A percentile compares a stretch with the other conserved stretches of the same genome.
phyloP scores from a whole-genome alignment of 2,888 invertebrate genomes.

The Lithophane leautieri region DNA sequence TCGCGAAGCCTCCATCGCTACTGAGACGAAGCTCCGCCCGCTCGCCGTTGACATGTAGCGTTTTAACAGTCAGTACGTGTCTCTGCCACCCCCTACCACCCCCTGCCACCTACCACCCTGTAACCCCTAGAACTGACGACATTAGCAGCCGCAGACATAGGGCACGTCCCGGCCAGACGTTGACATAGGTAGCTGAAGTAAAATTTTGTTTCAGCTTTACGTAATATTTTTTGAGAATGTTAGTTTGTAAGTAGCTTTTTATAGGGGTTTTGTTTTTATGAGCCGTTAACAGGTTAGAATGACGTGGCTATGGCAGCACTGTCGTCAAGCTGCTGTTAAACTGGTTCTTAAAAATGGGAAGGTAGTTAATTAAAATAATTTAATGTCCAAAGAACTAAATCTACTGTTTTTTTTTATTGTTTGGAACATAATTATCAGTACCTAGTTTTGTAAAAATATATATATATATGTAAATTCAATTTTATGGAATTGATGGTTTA shows the following conservation, averaged over 20 bases:
- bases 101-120: slow-evolving; percentile 60
- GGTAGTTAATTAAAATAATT: slow-evolving; percentile 22
- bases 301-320: slow-evolving; percentile 22
- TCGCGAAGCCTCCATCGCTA: slow-evolving; percentile 83
- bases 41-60: slow-evolving; percentile 88
- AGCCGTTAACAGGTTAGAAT: slow-evolving; percentile 29
- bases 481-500: not conserved
- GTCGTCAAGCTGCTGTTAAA: slow-evolving; percentile 30
- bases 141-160: slow-evolving; percentile 90
- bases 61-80: slow-evolving; percentile 89
- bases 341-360: not conserved
- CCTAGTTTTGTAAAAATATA: no score
- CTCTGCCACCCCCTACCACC: slow-evolving; percentile 68
- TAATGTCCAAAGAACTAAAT: no score
- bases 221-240: slow-evolving; percentile 56
- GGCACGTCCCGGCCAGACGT: slow-evolving; percentile 86
- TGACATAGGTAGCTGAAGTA: slow-evolving; percentile 81
- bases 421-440: no score
- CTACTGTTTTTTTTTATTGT: no score
- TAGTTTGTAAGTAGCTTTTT: slow-evolving; percentile 53
- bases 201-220: slow-evolving; percentile 67
- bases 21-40: slow-evolving; percentile 81
- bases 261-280: slow-evolving; percentile 49
- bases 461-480: no score
- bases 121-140: slow-evolving; percentile 84